Base-by-base conservation (phyloP, 2,113 vertebrate species). In the Hepsetus odoe region DNA sequence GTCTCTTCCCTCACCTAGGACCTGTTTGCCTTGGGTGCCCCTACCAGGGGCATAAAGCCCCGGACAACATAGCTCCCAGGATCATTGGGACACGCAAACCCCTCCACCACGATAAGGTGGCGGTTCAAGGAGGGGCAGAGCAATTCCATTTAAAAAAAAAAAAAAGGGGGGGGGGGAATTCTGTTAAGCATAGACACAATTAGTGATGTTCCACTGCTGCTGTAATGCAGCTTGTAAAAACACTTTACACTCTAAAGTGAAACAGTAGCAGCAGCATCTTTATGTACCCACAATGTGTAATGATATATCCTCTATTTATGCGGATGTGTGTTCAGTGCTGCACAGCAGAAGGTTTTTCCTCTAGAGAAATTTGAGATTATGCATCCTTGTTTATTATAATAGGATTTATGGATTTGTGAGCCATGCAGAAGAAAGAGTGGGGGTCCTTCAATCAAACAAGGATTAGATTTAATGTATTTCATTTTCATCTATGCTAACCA, bases 351-450 rank as follows among this genome's bases (percentile, higher is more conserved):
- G 70, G 53, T 82, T 66, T n/a, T 80, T 70, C 26, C 68, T 81
- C 80, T 61, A 20, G 74, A 56, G 82, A 87, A 84, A 89, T 88
- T 76, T 85, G 56, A n/a, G 1, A 24, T 61, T 84, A 80, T 83
- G 83, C 86, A 24, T 26, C 72, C 81, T 80, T 72, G 77, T 84
- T 80, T 80, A 83, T 85, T 79, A 86, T 86, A 83, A 88, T 77
- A 83, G 82, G 85, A 87, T 90, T 89, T 85, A 68, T 82, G 84
- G 80, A 88, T 91, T 86, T 85, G 18, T 74, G 77, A 85, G 77
- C 80, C 62, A 82, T 83, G 65, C 24, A 14, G 82, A 86, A 88
- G 85, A 74, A 72, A 86, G 85, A 72, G 80, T 81, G 79, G 11
- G 64, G 76, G 28, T 6, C 61, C 70, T 7, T 42, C 49, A 56